Evolutionary conservation across 1,140 invertebrate species (phyloP).

Genomic region (Bilobella aurantiaca): DNA sequence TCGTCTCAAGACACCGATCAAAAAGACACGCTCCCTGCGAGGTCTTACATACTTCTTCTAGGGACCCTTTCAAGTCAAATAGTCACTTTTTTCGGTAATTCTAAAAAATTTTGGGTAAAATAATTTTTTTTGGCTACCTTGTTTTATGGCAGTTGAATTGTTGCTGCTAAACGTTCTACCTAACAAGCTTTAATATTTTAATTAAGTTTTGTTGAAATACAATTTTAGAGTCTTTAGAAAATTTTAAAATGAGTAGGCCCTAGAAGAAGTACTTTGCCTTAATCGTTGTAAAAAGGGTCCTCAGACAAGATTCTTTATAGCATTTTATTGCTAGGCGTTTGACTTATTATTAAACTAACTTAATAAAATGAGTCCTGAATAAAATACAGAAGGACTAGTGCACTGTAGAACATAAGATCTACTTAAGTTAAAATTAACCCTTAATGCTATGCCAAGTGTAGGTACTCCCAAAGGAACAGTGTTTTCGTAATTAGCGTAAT

Average conservation of each 20-base stretch:
- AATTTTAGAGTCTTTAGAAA: background rate
- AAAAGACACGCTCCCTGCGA: background rate
- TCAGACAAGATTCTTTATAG: background rate
- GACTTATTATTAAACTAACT: background rate
- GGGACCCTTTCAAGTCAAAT: background rate
- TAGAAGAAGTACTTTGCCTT: background rate
- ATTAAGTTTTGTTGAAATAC: too few species aligned
- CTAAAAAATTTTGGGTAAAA: background rate
- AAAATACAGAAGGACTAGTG: background rate
- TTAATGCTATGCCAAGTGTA: too few species aligned
- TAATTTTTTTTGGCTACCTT: too few species aligned
- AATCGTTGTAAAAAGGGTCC: background rate
- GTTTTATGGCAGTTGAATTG: too few species aligned
- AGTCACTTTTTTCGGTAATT: background rate
- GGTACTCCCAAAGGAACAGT: too few species aligned
- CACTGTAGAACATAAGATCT: background rate
- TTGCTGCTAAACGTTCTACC: too few species aligned
- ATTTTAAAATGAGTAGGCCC: background rate
- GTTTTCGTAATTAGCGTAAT: too few species aligned
- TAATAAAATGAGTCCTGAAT: background rate
- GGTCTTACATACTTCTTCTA: background rate
- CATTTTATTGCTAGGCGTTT: background rate
- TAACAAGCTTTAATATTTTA: too few species aligned
- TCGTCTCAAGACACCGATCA: background rate
- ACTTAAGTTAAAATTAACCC: background rate